Evolutionary conservation across 2,113 vertebrate species (phyloP).

Genomic region (Chroicocephalus ridibundus): DNA sequence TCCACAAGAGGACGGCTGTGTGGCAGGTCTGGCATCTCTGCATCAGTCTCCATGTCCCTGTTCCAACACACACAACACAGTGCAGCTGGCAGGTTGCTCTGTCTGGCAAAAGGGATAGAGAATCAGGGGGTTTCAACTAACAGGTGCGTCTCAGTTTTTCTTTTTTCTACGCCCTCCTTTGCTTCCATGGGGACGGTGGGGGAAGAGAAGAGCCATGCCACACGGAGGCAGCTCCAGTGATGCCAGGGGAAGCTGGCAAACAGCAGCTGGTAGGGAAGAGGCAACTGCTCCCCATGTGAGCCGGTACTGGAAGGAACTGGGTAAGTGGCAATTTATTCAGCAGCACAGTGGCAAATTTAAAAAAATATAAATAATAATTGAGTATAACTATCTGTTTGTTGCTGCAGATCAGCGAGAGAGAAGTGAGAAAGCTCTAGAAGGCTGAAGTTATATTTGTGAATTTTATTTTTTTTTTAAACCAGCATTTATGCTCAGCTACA

Average conservation of each 20-base stretch:
- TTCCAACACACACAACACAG: neutral
- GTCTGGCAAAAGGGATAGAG: neutral
- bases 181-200: neutral
- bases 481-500: neutral
- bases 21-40: fast-evolving
- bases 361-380: neutral
- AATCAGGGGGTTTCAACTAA: neutral
- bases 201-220: neutral
- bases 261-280: neutral
- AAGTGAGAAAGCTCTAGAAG: neutral
- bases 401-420: neutral
- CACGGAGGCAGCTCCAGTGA: fast-evolving
- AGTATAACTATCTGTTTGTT: neutral
- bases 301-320: neutral
- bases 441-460: neutral
- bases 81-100: neutral
- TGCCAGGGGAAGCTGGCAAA: neutral
- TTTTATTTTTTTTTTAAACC: neutral
- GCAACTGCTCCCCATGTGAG: neutral
- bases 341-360: neutral
- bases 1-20: neutral
- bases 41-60: neutral
- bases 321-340: neutral
- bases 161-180: neutral
- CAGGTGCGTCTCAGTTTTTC: neutral